Base-by-base conservation (phyloP, 2,888 invertebrate species). In the Deilephila elpenor region DNA sequence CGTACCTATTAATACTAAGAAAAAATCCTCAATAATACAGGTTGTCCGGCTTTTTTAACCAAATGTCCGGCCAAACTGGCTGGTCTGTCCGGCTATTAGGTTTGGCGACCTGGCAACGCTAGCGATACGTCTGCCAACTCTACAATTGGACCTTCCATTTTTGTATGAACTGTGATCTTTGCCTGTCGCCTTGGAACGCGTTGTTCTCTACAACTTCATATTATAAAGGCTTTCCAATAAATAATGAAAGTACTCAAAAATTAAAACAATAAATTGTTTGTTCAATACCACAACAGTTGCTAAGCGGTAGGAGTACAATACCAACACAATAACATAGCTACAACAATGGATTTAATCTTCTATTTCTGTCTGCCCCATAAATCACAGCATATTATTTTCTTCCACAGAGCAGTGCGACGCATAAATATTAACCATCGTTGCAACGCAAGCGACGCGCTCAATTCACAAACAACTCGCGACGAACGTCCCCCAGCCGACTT, bases 101-200 rank as follows among this genome's bases (percentile, higher is more conserved):
- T n/a, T n/a, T n/a, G n/a, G n/a, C n/a, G n/a, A n/a, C n/a, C n/a
- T n/a, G n/a, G n/a, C n/a, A n/a, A n/a, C n/a, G n/a, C n/a, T n/a
- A n/a, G 84, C 81, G 80, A 81, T 77, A 79, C 82, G 88, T 87
- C 84, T 92, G 93, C 92, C 91, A 91, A 91, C 85, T 85, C 81
- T 84, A 84, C 87, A 91, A 90, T 89, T 89, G 81, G 85, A 78
- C 78, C 80, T 78, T 78, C 87, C 87, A 87, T 89, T 92, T 91
- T 89, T 78, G 84, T 85, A 83, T 85, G 90, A 91, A 88, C 91
- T 89, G 74, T 89, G 88, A 85, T 85, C 84, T 91, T 89, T 88
- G 17, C 51, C n/a, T n/a, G 32, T 25, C 44, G n/a, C 8, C 32
- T 56, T 51, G 17, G 25, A 62, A 53, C 62, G 56, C 72, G 17